Evolutionary conservation across 2,888 invertebrate species (phyloP), one percentile per base, ranked within the genome.

Genomic region (Argynnis bischoffii): DNA sequence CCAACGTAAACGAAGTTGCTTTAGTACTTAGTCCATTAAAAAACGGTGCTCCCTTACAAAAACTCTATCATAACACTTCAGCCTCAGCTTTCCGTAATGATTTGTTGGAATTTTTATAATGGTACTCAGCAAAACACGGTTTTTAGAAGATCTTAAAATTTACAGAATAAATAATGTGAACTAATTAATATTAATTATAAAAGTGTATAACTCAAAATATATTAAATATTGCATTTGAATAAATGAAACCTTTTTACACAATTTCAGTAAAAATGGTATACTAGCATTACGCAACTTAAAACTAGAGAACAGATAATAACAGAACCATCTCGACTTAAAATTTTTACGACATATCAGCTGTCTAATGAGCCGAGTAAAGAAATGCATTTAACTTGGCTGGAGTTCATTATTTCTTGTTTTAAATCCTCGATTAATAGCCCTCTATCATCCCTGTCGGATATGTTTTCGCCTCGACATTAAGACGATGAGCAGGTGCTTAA

Each of bases 401-500:
- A 54, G 47, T 47, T 72, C 67, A 70, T 72, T 70, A 72, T 66
- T 61, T 66, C 66, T 55, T 48, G 69, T 72, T 70, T 69, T 73
- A 72, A 75, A 75, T 74, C 71, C 69, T 67, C 73, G 69, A 77
- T 77, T 81, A 82, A 76, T 76, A 81, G 74, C 78, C 74, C 75
- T 83, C 81, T 81, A 83, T 86, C 82, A 79, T 73, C 66, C 72
- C 54, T 68, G 78, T 71, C 72, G 76, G 77, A 77, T 81, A 82
- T 83, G 77, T 82, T 83, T 81, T 80, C 80, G 80, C 80, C 79
- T 78, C 81, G 79, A 81, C 87, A 82, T 84, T 84, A 86, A 85
- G 85, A 84, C 83, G 85, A 84, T 84, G 86, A 87, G 85, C 85
- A 84, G 82, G 83, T 88, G 85, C 88, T 90, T 86, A 89, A 86